Conservation (phyloP, 2,113 vertebrate species). For the Ranitomeya imitator region DNA sequence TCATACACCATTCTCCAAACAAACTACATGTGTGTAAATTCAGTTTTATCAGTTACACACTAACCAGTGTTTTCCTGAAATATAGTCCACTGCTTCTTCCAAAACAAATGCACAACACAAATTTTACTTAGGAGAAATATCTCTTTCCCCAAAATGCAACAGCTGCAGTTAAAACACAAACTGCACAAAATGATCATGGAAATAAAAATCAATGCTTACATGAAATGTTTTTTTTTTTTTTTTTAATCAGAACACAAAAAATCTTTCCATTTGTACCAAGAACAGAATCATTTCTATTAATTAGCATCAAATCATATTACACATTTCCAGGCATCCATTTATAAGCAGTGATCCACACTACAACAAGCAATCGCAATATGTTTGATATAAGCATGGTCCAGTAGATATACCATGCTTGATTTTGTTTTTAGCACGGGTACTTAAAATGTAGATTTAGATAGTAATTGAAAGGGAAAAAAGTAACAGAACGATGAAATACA, state of each 20-base stretch:
- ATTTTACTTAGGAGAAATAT: background rate
- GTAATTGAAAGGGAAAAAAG: no score
- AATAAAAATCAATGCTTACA: background rate
- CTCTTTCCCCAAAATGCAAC: no score
- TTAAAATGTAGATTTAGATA: no score
- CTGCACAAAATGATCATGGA: no score
- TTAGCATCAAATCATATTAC: no score
- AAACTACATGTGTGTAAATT: no score
- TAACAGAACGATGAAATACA: no score
- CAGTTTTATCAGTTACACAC: no score
- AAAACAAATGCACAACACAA: background rate
- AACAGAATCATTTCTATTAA: background rate
- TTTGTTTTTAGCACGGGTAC: no score
- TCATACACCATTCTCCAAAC: no score
- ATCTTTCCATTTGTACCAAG: background rate
- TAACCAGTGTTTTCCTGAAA: background rate
- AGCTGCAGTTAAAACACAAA: no score
- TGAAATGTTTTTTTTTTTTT: background rate
- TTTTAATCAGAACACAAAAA: background rate
- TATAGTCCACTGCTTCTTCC: background rate
- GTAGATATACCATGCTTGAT: no score
- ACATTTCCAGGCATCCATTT: background rate
- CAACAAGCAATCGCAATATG: background rate
- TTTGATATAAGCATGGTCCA: background rate
- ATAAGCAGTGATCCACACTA: background rate